Percentiles rank a stretch among this genome's conserved stretches.
Evolutionary conservation across 2,113 vertebrate genomes (phyloP).

Genomic region (Oriolus oriolus): DNA sequence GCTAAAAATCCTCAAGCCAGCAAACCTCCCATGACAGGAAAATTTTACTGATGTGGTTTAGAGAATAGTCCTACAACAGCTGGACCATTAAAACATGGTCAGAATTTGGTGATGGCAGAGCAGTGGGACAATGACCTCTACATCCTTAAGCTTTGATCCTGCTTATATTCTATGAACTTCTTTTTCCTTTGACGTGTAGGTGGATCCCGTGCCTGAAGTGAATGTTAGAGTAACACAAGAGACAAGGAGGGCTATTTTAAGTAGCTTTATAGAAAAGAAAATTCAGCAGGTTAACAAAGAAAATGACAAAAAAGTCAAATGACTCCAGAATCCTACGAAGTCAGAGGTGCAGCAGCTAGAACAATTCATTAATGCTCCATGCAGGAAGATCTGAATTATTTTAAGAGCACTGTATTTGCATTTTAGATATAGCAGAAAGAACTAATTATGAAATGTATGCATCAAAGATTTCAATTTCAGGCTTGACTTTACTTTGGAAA

Average conservation of each 20-base stretch:
- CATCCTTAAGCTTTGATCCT: not conserved
- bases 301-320: not conserved
- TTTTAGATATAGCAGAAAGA: conserved; percentile 74
- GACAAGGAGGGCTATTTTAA: not conserved
- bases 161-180: not conserved
- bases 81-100: not conserved
- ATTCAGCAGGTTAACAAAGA: not conserved
- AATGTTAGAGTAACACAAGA: not conserved
- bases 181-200: not conserved
- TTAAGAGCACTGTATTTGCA: conserved; percentile 67
- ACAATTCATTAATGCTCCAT: conserved; percentile 47
- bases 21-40: not conserved
- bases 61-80: not conserved
- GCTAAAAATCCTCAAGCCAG: not conserved
- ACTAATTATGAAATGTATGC: conserved; percentile 84
- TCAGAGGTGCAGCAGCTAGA: conserved; percentile 10
- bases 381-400: conserved; percentile 49
- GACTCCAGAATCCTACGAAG: not conserved
- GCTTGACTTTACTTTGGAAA: conserved; percentile 83
- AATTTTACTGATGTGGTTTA: not conserved
- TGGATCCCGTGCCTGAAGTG: not conserved
- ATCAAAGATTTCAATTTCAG: conserved; percentile 89
- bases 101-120: not conserved
- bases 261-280: not conserved
- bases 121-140: rapidly evolving